Evolutionary conservation across 2,888 invertebrate species (phyloP).

Genomic region (Cephalotes varians): DNA sequence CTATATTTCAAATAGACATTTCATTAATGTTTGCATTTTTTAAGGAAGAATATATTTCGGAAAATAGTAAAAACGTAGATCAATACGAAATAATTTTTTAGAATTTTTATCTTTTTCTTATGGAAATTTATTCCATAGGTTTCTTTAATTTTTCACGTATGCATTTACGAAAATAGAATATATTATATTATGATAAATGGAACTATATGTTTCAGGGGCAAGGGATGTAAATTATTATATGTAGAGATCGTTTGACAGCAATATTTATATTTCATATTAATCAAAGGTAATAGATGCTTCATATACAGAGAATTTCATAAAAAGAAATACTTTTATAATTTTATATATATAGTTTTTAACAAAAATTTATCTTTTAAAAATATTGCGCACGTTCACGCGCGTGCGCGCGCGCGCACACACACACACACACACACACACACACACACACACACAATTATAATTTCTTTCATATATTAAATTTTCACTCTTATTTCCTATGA

Average conservation of each 20-base stretch:
- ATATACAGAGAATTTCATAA: neutral
- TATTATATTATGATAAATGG: constrained; percentile 29
- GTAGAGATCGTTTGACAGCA: constrained; percentile 22
- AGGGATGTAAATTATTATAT: constrained; percentile 31
- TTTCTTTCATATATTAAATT: neutral
- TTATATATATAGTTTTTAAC: neutral
- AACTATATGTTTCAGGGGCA: constrained; percentile 8
- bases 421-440: no score
- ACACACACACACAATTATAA: no score
- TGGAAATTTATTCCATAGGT: neutral
- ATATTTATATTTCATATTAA: constrained; percentile 20
- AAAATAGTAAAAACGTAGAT: neutral
- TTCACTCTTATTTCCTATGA: neutral
- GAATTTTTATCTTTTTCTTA: neutral
- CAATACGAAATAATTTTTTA: constrained; percentile 11
- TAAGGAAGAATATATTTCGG: neutral
- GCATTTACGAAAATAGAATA: constrained; percentile 11
- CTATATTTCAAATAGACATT: constrained; percentile 36
- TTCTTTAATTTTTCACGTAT: neutral
- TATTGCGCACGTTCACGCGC: no score
- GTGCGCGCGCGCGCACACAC: no score
- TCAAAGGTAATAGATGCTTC: constrained; percentile 1
- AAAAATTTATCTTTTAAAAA: neutral
- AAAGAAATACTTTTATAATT: neutral
- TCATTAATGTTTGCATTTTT: constrained; percentile 6